Evolutionary conservation across 2,797 vertebrate species (phyloP).

Genomic region (Coranthus polyacanthus): DNA sequence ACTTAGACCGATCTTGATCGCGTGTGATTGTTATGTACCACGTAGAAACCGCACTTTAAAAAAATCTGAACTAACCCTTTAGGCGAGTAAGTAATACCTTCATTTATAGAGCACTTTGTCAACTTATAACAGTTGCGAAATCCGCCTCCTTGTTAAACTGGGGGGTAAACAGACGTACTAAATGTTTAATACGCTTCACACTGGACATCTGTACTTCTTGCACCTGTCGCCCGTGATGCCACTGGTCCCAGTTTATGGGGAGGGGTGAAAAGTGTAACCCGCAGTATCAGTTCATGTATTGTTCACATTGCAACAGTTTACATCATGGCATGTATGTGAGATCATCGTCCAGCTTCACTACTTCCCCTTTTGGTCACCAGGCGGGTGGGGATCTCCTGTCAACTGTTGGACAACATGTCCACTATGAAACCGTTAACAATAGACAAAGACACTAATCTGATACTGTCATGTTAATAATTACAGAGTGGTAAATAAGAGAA

Average conservation of each 20-base stretch:
- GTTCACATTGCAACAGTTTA: conserved; percentile 88
- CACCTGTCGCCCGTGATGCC: conserved; percentile 91
- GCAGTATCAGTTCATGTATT: conserved; percentile 87
- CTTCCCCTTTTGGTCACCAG: conserved; percentile 79
- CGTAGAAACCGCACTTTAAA: no score
- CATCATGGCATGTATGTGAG: conserved; percentile 89
- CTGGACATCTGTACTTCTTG: conserved; percentile 71
- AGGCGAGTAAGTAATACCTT: no score
- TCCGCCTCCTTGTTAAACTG: conserved; percentile 28
- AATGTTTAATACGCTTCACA: conserved; percentile 49
- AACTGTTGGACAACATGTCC: conserved; percentile 74
- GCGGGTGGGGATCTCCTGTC: conserved; percentile 87
- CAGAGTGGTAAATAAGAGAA: conserved; percentile 30
- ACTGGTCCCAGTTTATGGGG: conserved; percentile 65
- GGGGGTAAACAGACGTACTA: conserved; percentile 28
- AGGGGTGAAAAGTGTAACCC: conserved; percentile 57
- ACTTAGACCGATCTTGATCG: no score
- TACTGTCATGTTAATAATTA: conserved; percentile 12
- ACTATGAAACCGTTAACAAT: conserved; percentile 44
- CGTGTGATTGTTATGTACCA: no score
- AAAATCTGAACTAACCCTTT: no score
- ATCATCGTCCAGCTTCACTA: conserved; percentile 78
- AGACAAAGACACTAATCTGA: conserved; percentile 24
- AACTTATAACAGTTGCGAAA: conserved; percentile 30
- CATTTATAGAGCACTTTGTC: no score